Conservation (phyloP, 2,797 vertebrate genomes). For the Rhinogobio ventralis region DNA sequence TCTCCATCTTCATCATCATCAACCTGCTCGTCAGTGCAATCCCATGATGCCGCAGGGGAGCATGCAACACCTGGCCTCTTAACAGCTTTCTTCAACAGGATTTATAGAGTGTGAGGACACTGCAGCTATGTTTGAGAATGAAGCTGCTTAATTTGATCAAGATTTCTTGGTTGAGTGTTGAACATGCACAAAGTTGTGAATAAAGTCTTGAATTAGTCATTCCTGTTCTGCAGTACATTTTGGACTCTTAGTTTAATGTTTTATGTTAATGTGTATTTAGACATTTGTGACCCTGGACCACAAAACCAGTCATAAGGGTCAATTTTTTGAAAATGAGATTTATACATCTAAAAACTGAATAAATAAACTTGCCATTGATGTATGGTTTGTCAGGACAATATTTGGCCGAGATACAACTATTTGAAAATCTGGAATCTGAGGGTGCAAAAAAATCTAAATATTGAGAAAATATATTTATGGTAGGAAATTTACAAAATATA, state of each 20-base stretch:
- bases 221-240: not conserved
- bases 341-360: too few relatives aligned
- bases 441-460: too few relatives aligned
- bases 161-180: not conserved
- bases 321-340: too few relatives aligned
- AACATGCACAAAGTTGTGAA: not conserved
- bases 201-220: too few relatives aligned
- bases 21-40: constrained; percentile 29
- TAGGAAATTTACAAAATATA: too few relatives aligned
- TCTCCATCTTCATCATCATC: constrained; percentile 59
- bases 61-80: constrained; percentile 31
- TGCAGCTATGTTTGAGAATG: not conserved
- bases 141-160: not conserved
- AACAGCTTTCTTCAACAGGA: constrained; percentile 29
- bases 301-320: too few relatives aligned
- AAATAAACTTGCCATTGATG: too few relatives aligned
- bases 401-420: too few relatives aligned
- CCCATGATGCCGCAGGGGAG: constrained; percentile 46
- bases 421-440: too few relatives aligned
- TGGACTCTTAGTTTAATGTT: not conserved
- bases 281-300: not conserved
- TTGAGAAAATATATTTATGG: too few relatives aligned
- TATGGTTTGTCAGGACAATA: too few relatives aligned
- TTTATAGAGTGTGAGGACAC: constrained; percentile 19
- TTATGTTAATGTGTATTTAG: not conserved